These are phyloP conservation scores for Planiliza haematocheilus DNA, from an alignment of 2,113 vertebrate genomes.

Conservation along the genomic window DNA sequence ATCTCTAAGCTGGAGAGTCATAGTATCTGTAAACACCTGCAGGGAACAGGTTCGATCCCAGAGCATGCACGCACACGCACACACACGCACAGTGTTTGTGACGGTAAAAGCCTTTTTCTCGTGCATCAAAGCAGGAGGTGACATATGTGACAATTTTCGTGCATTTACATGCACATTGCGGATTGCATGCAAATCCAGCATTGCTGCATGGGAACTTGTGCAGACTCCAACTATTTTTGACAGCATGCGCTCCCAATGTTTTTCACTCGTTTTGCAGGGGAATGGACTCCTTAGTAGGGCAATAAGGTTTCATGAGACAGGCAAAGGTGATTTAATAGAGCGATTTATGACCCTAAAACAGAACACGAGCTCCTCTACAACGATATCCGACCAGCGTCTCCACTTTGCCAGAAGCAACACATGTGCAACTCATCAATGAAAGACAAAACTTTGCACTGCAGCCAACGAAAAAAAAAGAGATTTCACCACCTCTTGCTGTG, in stretches of 20 bases:
- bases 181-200: background rate
- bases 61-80: constrained; percentile 13
- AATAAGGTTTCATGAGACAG: constrained; percentile 63
- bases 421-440: constrained; percentile 61
- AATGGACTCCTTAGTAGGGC: constrained; percentile 24
- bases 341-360: constrained; percentile 61
- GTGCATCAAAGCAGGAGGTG: background rate
- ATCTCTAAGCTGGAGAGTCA: constrained; percentile 48
- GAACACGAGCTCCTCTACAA: constrained; percentile 39
- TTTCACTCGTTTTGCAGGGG: constrained; percentile 11
- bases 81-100: no score
- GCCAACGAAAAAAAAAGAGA: constrained; percentile 42
- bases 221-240: constrained; percentile 32
- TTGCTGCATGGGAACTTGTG: constrained; percentile 35
- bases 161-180: constrained; percentile 1
- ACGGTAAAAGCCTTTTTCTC: no score
- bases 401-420: constrained; percentile 42
- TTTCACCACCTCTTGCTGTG: constrained; percentile 42
- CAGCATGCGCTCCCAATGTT: constrained; percentile 23
- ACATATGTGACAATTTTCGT: background rate
- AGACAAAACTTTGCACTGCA: constrained; percentile 19
- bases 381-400: constrained; percentile 16
- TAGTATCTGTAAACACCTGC: constrained; percentile 56
- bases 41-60: constrained; percentile 45
- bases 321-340: constrained; percentile 65